phyloP scores from a whole-genome alignment of 2,888 invertebrate species.

The Branchipolynoe longqiensis region DNA sequence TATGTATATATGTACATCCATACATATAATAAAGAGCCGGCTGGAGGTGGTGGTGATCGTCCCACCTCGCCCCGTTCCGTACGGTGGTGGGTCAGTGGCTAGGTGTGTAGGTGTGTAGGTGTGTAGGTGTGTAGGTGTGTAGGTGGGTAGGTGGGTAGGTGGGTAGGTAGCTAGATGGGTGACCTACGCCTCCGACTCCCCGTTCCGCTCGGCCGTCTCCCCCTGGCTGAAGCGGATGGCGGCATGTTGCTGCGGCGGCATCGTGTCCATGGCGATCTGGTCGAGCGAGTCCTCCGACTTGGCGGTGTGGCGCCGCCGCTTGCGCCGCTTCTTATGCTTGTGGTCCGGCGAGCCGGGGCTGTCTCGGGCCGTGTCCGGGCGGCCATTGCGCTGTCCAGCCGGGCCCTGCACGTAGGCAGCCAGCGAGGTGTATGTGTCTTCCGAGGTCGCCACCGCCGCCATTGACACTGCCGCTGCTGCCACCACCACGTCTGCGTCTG shows the following conservation, averaged over 20 bases:
- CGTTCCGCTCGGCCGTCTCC: too few species aligned
- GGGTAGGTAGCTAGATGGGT: too few species aligned
- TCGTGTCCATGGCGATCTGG: constrained; percentile 33
- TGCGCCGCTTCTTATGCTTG: constrained; percentile 15
- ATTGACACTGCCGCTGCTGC: too few species aligned
- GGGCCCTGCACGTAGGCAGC: background rate
- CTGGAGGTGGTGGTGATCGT: background rate
- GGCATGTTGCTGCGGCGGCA: background rate
- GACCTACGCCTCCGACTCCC: constrained; percentile 34
- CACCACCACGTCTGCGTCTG: background rate
- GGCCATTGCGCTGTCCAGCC: background rate
- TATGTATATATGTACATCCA: background rate
- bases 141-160: too few species aligned
- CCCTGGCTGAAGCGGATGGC: background rate
- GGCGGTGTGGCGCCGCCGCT: background rate
- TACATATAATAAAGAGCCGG: background rate
- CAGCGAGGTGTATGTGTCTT: background rate
- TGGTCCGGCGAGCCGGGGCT: background rate
- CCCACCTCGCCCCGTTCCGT: background rate
- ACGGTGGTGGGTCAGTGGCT: background rate
- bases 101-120: too few species aligned
- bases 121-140: too few species aligned
- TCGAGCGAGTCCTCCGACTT: constrained; percentile 26
- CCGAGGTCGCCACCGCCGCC: too few species aligned
- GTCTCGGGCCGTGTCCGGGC: background rate